Evolutionary conservation across 1,140 invertebrate genomes (phyloP).

Genomic region (Zaprionus ornatus): DNA sequence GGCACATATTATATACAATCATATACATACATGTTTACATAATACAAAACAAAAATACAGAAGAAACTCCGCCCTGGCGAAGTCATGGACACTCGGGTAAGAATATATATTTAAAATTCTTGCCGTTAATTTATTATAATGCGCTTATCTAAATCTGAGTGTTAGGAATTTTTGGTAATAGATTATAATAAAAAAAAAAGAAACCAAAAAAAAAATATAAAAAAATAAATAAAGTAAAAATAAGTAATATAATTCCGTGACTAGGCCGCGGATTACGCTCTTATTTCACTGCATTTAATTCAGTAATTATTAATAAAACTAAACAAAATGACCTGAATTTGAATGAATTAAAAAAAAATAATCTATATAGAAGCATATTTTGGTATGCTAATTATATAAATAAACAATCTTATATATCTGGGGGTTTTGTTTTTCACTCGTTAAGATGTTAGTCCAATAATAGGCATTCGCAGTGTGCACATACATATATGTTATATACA

Average conservation of each 20-base stretch:
- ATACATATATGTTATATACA: neutral
- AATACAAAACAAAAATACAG: conserved; percentile 73
- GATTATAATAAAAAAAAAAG: neutral
- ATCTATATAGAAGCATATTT: neutral
- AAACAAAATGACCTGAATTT: neutral
- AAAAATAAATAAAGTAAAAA: neutral
- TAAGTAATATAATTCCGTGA: no score
- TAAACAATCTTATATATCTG: neutral
- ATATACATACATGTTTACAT: conserved; percentile 46
- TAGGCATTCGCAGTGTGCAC: neutral
- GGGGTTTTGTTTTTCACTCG: neutral
- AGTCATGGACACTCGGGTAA: conserved; percentile 97
- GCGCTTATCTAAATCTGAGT: neutral
- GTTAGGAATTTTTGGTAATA: neutral
- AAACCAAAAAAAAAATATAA: no score
- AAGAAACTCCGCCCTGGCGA: conserved; percentile 95
- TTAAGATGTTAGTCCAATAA: conserved; percentile 7
- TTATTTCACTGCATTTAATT: neutral
- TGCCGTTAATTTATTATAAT: neutral
- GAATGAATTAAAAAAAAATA: neutral
- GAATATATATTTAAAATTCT: conserved; percentile 60
- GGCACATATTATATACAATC: conserved; percentile 53
- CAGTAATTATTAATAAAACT: neutral
- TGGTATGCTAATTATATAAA: neutral
- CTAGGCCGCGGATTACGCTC: neutral